Percentiles rank a stretch among this genome's conserved stretches.
phyloP scores from a whole-genome alignment of 1,140 invertebrate genomes.

The Thrips palmi region DNA sequence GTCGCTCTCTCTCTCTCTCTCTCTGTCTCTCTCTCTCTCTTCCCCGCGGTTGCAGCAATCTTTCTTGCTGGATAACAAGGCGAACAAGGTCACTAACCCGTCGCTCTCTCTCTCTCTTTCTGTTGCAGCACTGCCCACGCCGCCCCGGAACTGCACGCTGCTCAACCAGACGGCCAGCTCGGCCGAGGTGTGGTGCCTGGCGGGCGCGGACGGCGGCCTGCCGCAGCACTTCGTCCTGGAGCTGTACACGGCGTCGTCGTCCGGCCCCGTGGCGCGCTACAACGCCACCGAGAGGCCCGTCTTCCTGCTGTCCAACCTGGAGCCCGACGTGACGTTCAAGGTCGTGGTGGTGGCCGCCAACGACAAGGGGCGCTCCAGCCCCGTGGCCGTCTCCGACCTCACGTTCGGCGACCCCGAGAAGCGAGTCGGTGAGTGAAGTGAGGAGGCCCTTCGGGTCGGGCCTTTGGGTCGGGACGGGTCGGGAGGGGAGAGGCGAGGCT shows the following conservation, averaged over 20 bases:
- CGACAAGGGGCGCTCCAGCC: constrained; percentile 52
- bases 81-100: constrained; percentile 22
- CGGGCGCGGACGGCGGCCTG: constrained; percentile 69
- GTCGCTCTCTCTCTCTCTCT: too few species aligned
- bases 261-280: constrained; percentile 28
- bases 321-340: constrained; percentile 52
- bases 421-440: constrained; percentile 44
- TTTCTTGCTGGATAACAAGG: constrained; percentile 24
- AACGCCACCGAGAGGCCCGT: constrained; percentile 41
- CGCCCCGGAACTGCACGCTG: constrained; percentile 52
- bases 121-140: constrained; percentile 46
- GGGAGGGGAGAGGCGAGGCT: not conserved
- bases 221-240: constrained; percentile 64
- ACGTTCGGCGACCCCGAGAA: constrained; percentile 63
- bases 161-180: constrained; percentile 53
- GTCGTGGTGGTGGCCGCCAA: constrained; percentile 59
- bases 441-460: constrained; percentile 12
- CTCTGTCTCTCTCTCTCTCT: too few species aligned
- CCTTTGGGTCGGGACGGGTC: constrained; percentile 11
- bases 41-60: too few species aligned
- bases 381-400: constrained; percentile 48
- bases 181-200: constrained; percentile 51
- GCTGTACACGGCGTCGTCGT: constrained; percentile 39
- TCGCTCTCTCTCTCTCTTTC: constrained; percentile 25
- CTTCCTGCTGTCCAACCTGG: constrained; percentile 45